A percentile compares a stretch with the other conserved stretches of the same genome.
These are phyloP conservation scores for Mayetiola destructor DNA, from an alignment of 2,888 invertebrate genomes.

Conservation along the genomic window DNA sequence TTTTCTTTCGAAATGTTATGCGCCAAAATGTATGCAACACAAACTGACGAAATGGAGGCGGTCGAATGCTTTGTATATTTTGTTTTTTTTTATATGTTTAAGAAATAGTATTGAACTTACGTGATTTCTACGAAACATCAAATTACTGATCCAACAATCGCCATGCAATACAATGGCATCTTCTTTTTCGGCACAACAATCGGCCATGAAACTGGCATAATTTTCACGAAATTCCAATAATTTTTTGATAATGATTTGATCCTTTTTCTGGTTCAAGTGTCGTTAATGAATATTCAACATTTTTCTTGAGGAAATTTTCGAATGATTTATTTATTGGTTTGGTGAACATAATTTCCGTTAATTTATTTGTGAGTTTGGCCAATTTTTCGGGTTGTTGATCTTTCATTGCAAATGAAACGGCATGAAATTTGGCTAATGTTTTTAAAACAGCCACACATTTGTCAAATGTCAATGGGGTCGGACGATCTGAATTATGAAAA, in stretches of 20 bases:
- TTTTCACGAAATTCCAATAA: slow-evolving; percentile 14
- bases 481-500: slow-evolving; percentile 31
- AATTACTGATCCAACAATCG: slow-evolving; percentile 18
- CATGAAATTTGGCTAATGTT: slow-evolving; percentile 38
- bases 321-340: slow-evolving; percentile 14
- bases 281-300: slow-evolving; percentile 13
- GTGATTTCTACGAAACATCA: slow-evolving; percentile 15
- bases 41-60: neutral
- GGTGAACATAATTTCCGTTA: slow-evolving; percentile 15
- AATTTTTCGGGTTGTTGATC: slow-evolving; percentile 37
- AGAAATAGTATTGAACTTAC: too few species aligned
- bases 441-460: slow-evolving; percentile 35
- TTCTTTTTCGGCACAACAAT: slow-evolving; percentile 15
- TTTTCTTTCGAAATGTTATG: neutral
- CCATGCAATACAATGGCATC: slow-evolving; percentile 18
- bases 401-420: slow-evolving; percentile 39
- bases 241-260: slow-evolving; percentile 10
- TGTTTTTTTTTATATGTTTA: neutral
- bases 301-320: slow-evolving; percentile 14
- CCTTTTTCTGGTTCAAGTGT: slow-evolving; percentile 15
- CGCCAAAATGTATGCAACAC: neutral
- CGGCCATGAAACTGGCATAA: slow-evolving; percentile 14
- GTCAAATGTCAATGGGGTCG: slow-evolving; percentile 35
- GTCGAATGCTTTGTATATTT: neutral
- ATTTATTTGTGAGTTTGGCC: slow-evolving; percentile 18